Conservation (phyloP, 2,888 invertebrate genomes). For the Oegoconia quadripuncta region DNA sequence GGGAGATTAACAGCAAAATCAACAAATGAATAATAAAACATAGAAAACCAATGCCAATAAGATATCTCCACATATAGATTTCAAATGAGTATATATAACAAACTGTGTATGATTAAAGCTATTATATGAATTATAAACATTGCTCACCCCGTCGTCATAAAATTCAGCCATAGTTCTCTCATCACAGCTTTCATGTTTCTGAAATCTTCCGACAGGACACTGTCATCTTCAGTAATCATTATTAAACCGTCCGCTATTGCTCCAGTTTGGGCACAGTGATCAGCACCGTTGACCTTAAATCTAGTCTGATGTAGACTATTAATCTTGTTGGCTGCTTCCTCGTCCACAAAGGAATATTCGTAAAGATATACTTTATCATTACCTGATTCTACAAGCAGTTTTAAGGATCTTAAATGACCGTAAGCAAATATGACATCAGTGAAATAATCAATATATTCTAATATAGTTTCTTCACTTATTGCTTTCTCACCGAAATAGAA, state of each 20-base stretch:
- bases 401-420: conserved; percentile 26
- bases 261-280: conserved; percentile 31
- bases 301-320: conserved; percentile 9
- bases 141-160: conserved; percentile 40
- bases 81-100: no score
- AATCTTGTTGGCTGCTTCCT: no score
- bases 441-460: conserved; percentile 35
- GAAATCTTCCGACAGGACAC: conserved; percentile 20
- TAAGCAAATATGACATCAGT: conserved; percentile 32
- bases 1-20: no score
- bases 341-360: conserved; percentile 34
- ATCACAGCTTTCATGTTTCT: conserved; percentile 23
- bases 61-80: no score
- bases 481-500: conserved; percentile 35
- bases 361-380: conserved; percentile 34
- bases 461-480: conserved; percentile 25
- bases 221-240: conserved; percentile 7
- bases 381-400: conserved; percentile 28
- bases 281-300: conserved; percentile 29
- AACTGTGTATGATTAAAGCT: no score
- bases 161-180: conserved; percentile 39
- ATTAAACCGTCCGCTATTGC: conserved; percentile 25
- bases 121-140: no score
- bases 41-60: no score
- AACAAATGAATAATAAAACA: no score